Evolutionary conservation across 2,888 invertebrate genomes (phyloP).

Genomic region (Rhyacophila evoluta): DNA sequence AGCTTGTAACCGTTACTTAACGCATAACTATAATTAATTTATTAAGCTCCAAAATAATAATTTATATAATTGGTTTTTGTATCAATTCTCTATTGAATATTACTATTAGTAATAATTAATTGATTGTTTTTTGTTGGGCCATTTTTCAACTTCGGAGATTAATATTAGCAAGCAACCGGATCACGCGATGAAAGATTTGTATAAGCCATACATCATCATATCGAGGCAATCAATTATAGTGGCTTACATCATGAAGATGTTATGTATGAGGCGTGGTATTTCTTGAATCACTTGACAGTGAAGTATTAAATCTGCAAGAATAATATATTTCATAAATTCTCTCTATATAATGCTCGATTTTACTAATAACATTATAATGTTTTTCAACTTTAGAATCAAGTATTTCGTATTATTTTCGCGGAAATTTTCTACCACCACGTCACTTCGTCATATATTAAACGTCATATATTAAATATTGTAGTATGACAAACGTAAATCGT

Average conservation of each 20-base stretch:
- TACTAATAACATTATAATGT: background rate
- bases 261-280: background rate
- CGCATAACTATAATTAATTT: no score
- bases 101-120: background rate
- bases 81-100: background rate
- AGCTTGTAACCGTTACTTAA: no score
- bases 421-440: no score
- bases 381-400: no score
- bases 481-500: no score
- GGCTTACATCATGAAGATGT: background rate
- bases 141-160: conserved; percentile 13
- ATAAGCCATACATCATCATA: background rate
- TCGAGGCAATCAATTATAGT: background rate
- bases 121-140: background rate
- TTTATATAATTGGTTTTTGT: background rate
- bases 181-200: conserved; percentile 13
- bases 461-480: no score
- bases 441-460: no score
- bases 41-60: background rate
- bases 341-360: no score
- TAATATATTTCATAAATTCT: background rate
- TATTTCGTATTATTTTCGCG: no score
- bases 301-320: background rate
- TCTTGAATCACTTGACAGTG: conserved; percentile 19
- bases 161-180: background rate